Evolutionary conservation across 2,888 invertebrate species (phyloP).

Genomic region (Anticlea derivata): DNA sequence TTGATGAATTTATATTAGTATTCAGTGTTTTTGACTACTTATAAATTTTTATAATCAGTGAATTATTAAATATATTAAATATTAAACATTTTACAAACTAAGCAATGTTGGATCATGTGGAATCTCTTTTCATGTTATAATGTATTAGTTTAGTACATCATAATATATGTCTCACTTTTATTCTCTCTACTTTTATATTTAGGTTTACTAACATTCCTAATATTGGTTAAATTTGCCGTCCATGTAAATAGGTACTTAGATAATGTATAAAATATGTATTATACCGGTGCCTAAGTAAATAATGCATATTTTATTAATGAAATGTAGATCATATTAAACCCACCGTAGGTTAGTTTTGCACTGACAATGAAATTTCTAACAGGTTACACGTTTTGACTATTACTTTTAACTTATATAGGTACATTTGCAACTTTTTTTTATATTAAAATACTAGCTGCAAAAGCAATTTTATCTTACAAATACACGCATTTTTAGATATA

Average conservation of each 20-base stretch:
- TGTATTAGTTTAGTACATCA: too few species aligned
- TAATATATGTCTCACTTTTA: too few species aligned
- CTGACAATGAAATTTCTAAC: neutral
- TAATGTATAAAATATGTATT: slow-evolving; percentile 9
- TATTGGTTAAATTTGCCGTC: slow-evolving; percentile 22
- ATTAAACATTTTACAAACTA: too few species aligned
- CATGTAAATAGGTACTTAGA: slow-evolving; percentile 26
- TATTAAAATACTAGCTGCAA: too few species aligned
- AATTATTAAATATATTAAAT: too few species aligned
- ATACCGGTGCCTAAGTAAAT: slow-evolving; percentile 30
- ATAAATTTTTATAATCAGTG: too few species aligned
- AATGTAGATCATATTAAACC: slow-evolving; percentile 18
- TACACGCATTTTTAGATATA: too few species aligned
- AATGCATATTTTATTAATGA: slow-evolving; percentile 16
- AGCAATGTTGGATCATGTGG: too few species aligned
- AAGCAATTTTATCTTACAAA: too few species aligned
- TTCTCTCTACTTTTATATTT: neutral
- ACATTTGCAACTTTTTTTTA: too few species aligned
- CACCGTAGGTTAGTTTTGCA: slow-evolving; percentile 24
- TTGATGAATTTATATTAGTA: too few species aligned
- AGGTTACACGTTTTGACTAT: neutral
- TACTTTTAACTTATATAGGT: neutral
- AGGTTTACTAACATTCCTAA: slow-evolving; percentile 6
- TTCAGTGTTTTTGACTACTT: too few species aligned
- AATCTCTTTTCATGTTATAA: neutral